Conservation (phyloP, 2,113 vertebrate genomes). For the Mus musculus region DNA sequence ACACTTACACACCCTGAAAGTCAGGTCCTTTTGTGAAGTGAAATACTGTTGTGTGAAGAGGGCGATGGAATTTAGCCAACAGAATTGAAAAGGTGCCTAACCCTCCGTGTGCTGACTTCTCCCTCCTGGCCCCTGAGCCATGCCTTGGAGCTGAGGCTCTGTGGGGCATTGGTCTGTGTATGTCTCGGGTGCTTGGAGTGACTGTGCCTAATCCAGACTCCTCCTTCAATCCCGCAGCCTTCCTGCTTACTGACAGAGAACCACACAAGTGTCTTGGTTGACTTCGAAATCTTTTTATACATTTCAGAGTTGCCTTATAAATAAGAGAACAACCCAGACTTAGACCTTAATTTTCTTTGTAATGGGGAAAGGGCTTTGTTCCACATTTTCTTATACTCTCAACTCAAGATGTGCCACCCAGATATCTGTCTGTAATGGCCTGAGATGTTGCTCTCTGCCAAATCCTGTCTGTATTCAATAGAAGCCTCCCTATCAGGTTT, state of each 20-base stretch:
- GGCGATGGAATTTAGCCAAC: background rate
- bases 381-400: slow-evolving; percentile 34
- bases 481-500: background rate
- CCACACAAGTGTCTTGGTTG: slow-evolving; percentile 58
- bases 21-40: slow-evolving; percentile 10
- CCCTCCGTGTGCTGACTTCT: background rate
- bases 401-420: slow-evolving; percentile 30
- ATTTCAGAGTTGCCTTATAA: slow-evolving; percentile 71
- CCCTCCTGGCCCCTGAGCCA: background rate
- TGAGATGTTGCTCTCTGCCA: slow-evolving; percentile 35
- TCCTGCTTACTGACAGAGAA: slow-evolving; percentile 21
- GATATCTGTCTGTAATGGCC: background rate
- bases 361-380: slow-evolving; percentile 41
- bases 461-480: background rate
- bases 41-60: background rate
- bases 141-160: background rate
- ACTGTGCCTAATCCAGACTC: slow-evolving; percentile 58
- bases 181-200: slow-evolving; percentile 48
- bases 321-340: slow-evolving; percentile 31
- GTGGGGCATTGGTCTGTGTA: background rate
- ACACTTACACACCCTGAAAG: background rate
- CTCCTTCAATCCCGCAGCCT: slow-evolving; percentile 42
- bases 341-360: slow-evolving; percentile 53
- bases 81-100: background rate
- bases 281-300: background rate